phyloP scores from a whole-genome alignment of 1,140 invertebrate genomes.

The Caenorhabditis tropicalis region DNA sequence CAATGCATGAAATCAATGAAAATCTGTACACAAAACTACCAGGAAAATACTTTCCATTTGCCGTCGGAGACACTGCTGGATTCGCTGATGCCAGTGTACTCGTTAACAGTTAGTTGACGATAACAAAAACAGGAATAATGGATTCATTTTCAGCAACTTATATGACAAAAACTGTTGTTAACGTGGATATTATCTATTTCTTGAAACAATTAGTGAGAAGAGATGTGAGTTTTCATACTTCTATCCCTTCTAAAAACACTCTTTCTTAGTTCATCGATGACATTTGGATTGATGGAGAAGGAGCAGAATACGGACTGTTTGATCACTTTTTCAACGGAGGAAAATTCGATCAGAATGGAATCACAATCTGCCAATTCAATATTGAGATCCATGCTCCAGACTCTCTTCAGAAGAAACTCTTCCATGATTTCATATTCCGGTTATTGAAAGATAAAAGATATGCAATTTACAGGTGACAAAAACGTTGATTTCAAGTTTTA shows the following conservation, averaged over 20 bases:
- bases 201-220: neutral
- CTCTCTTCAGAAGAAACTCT: conserved; percentile 5
- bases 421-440: conserved; percentile 29
- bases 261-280: conserved; percentile 21
- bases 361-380: conserved; percentile 19
- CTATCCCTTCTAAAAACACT: too few relatives aligned
- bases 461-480: neutral
- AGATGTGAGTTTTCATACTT: neutral
- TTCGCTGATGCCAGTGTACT: conserved; percentile 28
- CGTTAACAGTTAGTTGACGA: neutral
- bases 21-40: conserved; percentile 25
- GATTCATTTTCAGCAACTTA: neutral
- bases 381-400: conserved; percentile 8
- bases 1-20: conserved; percentile 44
- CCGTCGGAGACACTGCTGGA: conserved; percentile 1
- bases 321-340: conserved; percentile 28
- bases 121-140: neutral
- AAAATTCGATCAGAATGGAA: neutral
- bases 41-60: conserved; percentile 45
- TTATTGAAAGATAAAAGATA: conserved; percentile 9
- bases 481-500: neutral
- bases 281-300: conserved; percentile 26
- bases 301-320: neutral
- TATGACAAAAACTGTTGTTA: neutral
- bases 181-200: conserved; percentile 35